Evolutionary conservation across 2,113 vertebrate species (phyloP), one percentile per base, ranked within the genome.

Genomic region (Lophura nycthemera): DNA sequence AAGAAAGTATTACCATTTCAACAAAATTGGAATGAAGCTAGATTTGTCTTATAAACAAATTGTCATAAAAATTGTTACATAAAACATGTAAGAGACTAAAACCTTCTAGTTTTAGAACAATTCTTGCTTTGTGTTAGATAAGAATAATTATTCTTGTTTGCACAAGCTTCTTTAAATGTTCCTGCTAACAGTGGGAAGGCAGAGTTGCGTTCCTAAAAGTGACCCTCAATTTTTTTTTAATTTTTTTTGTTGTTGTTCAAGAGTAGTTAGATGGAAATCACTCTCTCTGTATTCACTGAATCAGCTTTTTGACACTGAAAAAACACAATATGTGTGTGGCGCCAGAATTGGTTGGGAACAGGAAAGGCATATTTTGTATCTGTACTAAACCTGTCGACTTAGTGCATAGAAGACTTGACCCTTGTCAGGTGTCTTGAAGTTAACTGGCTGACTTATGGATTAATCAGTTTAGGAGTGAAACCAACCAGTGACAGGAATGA

Each of bases 331-430:
- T 74, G 75, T 97, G 91, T 94, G 95, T 96, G 92, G 90, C 7
- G 2, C 77, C 77, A 89, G 86, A 92, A 83, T n/a, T 83, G 74
- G 87, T 73, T 97, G 88, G 93, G 95, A 97, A 95, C 76, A 97
- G 82, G 94, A 97, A 97, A 95, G 86, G 48, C 63, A 65, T 70
- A 85, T 96, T 84, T 96, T 83, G 82, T 97, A 93, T 97, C 84
- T 82, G 17, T 88, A 64, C 77, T 89, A 95, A 97, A 92, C 18
- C 84, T 93, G 50, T 80, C 27, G 24, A 83, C 89, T 97, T 94
- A 95, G 50, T 65, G 59, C 72, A 94, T 77, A 85, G 92, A 97
- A 91, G 79, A 95, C 76, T 96, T 96, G 95, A 97, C 92, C 82
- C 83, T 90, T 95, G 82, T 96, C 91, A 85, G 77, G 85, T 77